phyloP scores from a whole-genome alignment of 2,797 vertebrate species.

The Helostoma temminkii region DNA sequence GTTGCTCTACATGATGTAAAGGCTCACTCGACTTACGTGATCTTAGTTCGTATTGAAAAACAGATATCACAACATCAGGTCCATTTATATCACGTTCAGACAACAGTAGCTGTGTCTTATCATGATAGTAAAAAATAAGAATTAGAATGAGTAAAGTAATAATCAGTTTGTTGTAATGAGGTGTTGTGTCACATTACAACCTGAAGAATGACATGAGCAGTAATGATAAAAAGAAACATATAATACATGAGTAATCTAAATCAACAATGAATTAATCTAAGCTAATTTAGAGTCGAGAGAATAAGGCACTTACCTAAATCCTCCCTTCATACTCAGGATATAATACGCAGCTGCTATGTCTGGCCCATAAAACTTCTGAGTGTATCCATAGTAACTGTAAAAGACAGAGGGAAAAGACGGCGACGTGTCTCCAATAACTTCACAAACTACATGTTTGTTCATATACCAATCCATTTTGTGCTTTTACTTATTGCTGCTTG shows the following conservation, averaged over 20 bases:
- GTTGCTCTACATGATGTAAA: too few relatives aligned
- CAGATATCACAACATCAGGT: too few relatives aligned
- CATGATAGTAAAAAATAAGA: too few relatives aligned
- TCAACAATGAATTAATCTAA: not conserved
- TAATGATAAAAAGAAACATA: not conserved
- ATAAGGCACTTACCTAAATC: conserved; percentile 83
- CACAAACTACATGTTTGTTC: not conserved
- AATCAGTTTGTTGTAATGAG: too few relatives aligned
- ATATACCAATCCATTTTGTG: not conserved
- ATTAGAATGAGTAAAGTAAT: not conserved
- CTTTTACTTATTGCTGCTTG: not conserved
- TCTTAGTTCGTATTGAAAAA: too few relatives aligned
- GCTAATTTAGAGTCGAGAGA: not conserved
- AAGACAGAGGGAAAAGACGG: conserved; percentile 3
- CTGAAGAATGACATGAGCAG: not conserved
- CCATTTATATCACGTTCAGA: too few relatives aligned
- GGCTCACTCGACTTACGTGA: too few relatives aligned
- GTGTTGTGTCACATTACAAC: not conserved
- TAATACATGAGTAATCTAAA: not conserved
- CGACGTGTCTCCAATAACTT: not conserved
- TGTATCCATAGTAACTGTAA: conserved; percentile 77
- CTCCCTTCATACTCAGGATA: conserved; percentile 82
- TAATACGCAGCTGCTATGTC: conserved; percentile 81
- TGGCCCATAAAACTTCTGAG: conserved; percentile 66
- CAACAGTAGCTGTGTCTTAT: too few relatives aligned